These are phyloP conservation scores for Exocentrus adspersus DNA, from an alignment of 2,888 invertebrate genomes.

Conservation along the genomic window DNA sequence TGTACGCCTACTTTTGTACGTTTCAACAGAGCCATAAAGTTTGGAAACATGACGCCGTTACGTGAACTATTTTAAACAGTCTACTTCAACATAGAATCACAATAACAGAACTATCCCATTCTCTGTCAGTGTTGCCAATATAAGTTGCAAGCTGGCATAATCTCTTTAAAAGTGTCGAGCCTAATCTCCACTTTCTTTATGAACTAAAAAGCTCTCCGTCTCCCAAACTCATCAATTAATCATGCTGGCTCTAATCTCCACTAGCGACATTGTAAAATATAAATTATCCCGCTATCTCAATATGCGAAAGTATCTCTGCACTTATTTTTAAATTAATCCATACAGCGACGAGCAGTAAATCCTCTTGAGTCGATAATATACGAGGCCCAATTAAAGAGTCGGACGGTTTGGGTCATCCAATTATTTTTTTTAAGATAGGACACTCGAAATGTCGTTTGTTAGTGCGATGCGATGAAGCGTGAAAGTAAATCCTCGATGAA, in stretches of 20 bases:
- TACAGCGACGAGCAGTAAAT: background rate
- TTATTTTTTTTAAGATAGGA: background rate
- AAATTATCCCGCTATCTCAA: constrained; percentile 3
- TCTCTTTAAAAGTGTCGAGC: too few species aligned
- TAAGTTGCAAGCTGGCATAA: too few species aligned
- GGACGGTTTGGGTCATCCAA: background rate
- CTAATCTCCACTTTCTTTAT: too few species aligned
- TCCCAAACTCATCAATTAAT: background rate
- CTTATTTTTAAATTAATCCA: background rate
- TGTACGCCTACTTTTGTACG: background rate
- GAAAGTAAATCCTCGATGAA: background rate
- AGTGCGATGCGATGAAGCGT: background rate
- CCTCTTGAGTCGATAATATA: background rate
- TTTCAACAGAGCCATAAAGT: background rate
- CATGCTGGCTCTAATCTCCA: background rate
- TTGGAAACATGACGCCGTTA: background rate
- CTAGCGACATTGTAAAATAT: constrained; percentile 8
- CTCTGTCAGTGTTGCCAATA: too few species aligned
- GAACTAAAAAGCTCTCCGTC: too few species aligned
- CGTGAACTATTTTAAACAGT: too few species aligned
- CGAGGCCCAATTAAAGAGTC: background rate
- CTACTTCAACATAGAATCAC: too few species aligned
- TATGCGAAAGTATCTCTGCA: background rate
- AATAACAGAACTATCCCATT: too few species aligned
- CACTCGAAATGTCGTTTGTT: background rate